Percentiles rank a stretch among this genome's conserved stretches.
These are phyloP conservation scores for Drosophila kepulauana DNA, from an alignment of 1,140 invertebrate species.

Conservation along the genomic window DNA sequence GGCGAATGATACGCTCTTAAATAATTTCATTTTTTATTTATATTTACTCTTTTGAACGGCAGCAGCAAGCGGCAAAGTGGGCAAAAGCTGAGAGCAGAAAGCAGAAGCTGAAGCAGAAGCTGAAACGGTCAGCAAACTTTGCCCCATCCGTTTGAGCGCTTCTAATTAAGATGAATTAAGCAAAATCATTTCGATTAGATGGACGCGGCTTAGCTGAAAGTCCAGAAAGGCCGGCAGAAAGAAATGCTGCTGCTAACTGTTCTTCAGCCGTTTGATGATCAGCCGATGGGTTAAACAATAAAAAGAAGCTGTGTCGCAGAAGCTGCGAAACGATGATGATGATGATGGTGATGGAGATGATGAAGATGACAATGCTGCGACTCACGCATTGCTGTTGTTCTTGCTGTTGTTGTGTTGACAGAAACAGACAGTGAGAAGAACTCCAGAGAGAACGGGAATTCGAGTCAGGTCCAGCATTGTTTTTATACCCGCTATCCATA, in stretches of 20 bases:
- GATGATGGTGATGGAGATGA: conserved; percentile 20
- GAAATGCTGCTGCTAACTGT: conserved; percentile 64
- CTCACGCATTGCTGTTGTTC: conserved; percentile 13
- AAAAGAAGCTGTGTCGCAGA: conserved; percentile 9
- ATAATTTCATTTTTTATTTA: conserved; percentile 50
- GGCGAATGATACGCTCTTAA: conserved; percentile 48
- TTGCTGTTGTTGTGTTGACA: conserved; percentile 6
- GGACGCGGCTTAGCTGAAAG: conserved; percentile 15
- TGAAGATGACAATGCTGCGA: conserved; percentile 36
- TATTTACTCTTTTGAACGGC: conserved; percentile 50
- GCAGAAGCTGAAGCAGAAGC: no score
- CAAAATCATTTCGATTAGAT: conserved; percentile 83
- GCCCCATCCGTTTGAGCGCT: conserved; percentile 40
- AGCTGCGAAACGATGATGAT: conserved; percentile 8
- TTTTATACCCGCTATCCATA: background rate
- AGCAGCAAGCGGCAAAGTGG: background rate
- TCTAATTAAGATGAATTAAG: conserved; percentile 84
- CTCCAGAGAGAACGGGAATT: conserved; percentile 3
- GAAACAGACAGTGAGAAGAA: conserved; percentile 8
- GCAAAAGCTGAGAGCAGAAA: no score
- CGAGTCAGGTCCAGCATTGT: background rate
- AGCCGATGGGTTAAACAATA: conserved; percentile 53
- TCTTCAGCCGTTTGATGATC: conserved; percentile 75
- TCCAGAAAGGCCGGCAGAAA: conserved; percentile 8
- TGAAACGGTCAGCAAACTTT: conserved; percentile 70